A percentile compares a stretch with the other conserved stretches of the same genome.
Evolutionary conservation across 2,888 invertebrate species (phyloP).

Genomic region (Heterodera filipjevi): DNA sequence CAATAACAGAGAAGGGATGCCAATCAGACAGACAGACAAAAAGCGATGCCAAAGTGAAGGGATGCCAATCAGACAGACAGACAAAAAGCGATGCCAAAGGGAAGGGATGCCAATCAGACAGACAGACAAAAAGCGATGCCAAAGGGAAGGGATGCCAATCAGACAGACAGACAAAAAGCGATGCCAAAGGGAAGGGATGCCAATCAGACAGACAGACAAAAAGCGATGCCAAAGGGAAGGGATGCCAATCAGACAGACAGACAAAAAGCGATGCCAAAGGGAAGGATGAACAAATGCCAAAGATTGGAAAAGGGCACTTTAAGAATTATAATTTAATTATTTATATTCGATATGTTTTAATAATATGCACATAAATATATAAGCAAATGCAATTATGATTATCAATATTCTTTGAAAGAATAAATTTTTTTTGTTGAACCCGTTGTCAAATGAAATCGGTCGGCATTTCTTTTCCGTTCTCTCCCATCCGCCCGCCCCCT

Average conservation of each 20-base stretch:
- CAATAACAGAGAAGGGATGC: no score
- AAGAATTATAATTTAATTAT: background rate
- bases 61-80: no score
- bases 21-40: no score
- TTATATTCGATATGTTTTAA: constrained; percentile 4
- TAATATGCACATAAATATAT: constrained; percentile 8
- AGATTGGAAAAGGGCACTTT: background rate
- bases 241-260: no score
- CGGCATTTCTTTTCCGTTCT: background rate
- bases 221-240: no score
- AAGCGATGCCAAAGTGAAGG: no score
- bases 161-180: no score
- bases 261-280: background rate
- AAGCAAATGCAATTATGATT: background rate
- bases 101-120: background rate
- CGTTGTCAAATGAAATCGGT: background rate
- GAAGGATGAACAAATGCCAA: background rate
- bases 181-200: no score
- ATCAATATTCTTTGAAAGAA: background rate
- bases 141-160: background rate
- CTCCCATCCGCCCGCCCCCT: no score
- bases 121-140: background rate
- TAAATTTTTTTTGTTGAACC: background rate
- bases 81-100: background rate
- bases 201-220: no score